Evolutionary conservation across 1,140 invertebrate genomes (phyloP).

Genomic region (Cydia pomonella): DNA sequence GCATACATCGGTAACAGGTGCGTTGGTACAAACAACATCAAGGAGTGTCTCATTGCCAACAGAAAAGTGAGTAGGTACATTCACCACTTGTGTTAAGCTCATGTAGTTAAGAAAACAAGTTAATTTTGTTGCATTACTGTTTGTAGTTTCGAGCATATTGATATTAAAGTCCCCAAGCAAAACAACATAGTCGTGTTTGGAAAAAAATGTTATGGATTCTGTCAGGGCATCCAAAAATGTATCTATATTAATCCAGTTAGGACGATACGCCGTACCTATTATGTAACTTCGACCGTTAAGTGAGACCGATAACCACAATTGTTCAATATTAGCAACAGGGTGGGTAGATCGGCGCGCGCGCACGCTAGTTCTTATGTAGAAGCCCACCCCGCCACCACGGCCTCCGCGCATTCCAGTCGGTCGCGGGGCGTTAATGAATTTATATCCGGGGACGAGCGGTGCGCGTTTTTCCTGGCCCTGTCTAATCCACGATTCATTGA

Average conservation of each 20-base stretch:
- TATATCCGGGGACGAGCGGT: constrained; percentile 36
- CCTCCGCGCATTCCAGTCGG: neutral
- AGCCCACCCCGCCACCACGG: too few species aligned
- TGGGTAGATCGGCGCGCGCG: neutral
- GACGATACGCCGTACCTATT: constrained; percentile 35
- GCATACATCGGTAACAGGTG: neutral
- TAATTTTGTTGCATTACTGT: neutral
- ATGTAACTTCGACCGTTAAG: neutral
- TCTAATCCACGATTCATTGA: too few species aligned
- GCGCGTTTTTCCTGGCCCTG: too few species aligned
- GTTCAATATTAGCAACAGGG: constrained; percentile 23
- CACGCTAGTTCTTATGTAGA: too few species aligned
- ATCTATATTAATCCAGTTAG: constrained; percentile 28
- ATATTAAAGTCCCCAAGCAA: constrained; percentile 36
- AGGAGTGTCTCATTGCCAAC: constrained; percentile 1
- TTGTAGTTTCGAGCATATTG: neutral
- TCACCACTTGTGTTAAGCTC: constrained; percentile 25
- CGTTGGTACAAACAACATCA: constrained; percentile 32
- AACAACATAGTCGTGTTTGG: constrained; percentile 17
- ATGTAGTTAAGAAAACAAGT: constrained; percentile 7
- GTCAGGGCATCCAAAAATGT: constrained; percentile 34
- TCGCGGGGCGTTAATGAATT: constrained; percentile 20
- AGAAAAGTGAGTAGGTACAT: constrained; percentile 33
- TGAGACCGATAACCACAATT: neutral
- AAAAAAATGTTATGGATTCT: too few species aligned